A percentile compares a stretch with the other conserved stretches of the same genome.
phyloP scores from a whole-genome alignment of 2,113 vertebrate genomes.

The Corynorhinus townsendii region DNA sequence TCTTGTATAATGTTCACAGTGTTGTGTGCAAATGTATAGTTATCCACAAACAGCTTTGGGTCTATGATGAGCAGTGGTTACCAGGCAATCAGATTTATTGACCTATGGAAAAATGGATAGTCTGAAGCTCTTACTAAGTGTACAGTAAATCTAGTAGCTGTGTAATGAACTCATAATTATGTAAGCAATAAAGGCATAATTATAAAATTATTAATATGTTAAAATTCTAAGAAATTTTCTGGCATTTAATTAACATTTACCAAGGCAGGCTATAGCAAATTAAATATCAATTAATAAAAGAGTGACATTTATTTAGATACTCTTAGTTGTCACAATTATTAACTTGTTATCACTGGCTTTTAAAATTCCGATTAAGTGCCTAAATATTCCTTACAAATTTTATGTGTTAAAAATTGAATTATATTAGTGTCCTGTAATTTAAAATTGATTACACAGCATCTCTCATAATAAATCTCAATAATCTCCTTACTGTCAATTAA shows the following conservation, averaged over 20 bases:
- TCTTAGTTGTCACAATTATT: slow-evolving; percentile 80
- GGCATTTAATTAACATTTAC: slow-evolving; percentile 81
- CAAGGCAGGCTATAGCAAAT: slow-evolving; percentile 72
- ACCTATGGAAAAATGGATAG: slow-evolving; percentile 51
- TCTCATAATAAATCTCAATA: slow-evolving; percentile 56
- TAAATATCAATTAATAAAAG: slow-evolving; percentile 80
- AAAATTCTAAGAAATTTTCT: slow-evolving; percentile 79
- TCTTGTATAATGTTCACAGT: neutral
- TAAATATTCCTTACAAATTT: slow-evolving; percentile 79
- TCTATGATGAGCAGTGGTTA: slow-evolving; percentile 22
- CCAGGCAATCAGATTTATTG: slow-evolving; percentile 65
- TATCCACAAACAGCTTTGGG: slow-evolving; percentile 32
- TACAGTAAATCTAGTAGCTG: slow-evolving; percentile 56
- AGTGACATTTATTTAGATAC: slow-evolving; percentile 79
- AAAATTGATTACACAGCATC: slow-evolving; percentile 72
- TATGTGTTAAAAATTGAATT: slow-evolving; percentile 78
- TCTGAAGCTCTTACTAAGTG: slow-evolving; percentile 39
- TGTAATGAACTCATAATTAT: slow-evolving; percentile 78
- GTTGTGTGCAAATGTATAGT: slow-evolving; percentile 1
- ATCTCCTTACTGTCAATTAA: slow-evolving; percentile 45
- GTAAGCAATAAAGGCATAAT: slow-evolving; percentile 74
- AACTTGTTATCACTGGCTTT: slow-evolving; percentile 77
- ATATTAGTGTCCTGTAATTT: slow-evolving; percentile 76
- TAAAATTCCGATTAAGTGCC: slow-evolving; percentile 78
- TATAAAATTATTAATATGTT: slow-evolving; percentile 77